Percentiles rank a stretch among this genome's conserved stretches.
Conservation (phyloP, 2,888 invertebrate species). For the Nemurella pictetii region DNA sequence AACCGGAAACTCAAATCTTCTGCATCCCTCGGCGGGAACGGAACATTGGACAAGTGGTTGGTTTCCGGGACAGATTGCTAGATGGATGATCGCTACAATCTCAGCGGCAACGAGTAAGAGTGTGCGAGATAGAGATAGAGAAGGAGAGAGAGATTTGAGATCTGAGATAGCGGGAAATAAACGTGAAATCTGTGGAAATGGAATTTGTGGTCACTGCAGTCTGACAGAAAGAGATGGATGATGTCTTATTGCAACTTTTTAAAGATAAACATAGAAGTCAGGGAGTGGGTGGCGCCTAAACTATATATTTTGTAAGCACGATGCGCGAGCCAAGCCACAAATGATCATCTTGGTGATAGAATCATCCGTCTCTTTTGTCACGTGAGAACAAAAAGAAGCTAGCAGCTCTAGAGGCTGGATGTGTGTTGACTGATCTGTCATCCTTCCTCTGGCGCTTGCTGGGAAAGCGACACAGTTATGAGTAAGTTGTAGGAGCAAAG, state of each 20-base stretch:
- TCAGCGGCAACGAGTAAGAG: not conserved
- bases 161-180: no score
- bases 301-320: not conserved
- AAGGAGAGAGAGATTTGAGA: not conserved
- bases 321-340: not conserved
- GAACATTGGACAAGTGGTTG: not conserved
- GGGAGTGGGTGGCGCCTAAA: not conserved
- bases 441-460: not conserved
- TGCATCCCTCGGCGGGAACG: not conserved
- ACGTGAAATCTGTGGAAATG: not conserved
- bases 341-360: conserved; percentile 6
- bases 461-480: not conserved
- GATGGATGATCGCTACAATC: not conserved
- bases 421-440: conserved; percentile 4
- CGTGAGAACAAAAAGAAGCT: not conserved
- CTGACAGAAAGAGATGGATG: not conserved
- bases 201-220: not conserved
- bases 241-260: not conserved
- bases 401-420: not conserved
- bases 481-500: not conserved
- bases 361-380: conserved; percentile 19
- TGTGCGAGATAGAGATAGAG: not conserved
- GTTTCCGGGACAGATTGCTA: not conserved
- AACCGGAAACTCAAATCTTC: not conserved
- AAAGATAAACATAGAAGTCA: not conserved